Conservation (phyloP, 2,797 vertebrate genomes). For the Sebastes itinus region DNA sequence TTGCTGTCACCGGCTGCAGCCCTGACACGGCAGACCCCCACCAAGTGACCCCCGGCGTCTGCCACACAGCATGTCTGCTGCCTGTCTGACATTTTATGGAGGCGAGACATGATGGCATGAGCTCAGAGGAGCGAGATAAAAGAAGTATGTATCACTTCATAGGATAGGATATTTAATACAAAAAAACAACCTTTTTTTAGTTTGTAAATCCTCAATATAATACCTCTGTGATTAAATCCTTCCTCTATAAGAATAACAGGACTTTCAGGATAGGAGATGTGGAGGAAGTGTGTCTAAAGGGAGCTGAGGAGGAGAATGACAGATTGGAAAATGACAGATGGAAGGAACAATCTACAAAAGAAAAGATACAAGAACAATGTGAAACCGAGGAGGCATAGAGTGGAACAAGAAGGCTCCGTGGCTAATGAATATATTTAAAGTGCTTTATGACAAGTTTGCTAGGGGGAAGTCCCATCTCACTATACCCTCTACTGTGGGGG, state of each 20-base stretch:
- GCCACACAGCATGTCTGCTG: constrained; percentile 2
- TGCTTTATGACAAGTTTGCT: background rate
- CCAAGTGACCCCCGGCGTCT: background rate
- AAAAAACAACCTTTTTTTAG: background rate
- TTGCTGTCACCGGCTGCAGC: background rate
- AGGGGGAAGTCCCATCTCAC: too few relatives aligned
- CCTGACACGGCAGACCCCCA: background rate
- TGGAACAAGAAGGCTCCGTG: background rate
- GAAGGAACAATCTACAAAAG: background rate
- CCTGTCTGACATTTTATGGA: background rate
- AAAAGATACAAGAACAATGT: background rate
- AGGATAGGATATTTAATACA: background rate
- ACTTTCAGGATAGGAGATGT: background rate
- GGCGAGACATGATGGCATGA: background rate
- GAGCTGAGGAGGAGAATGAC: background rate
- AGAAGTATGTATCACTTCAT: background rate
- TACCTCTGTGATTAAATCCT: background rate
- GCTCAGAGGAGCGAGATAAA: background rate
- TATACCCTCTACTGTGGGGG: background rate
- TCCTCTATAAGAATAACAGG: background rate
- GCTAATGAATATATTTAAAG: background rate
- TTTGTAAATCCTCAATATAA: background rate
- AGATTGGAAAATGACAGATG: background rate
- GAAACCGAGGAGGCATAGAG: background rate
- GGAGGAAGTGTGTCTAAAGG: background rate